A percentile compares a stretch with the other conserved stretches of the same genome.
Evolutionary conservation across 2,113 vertebrate genomes (phyloP).

Genomic region (Aviceda subcristata): DNA sequence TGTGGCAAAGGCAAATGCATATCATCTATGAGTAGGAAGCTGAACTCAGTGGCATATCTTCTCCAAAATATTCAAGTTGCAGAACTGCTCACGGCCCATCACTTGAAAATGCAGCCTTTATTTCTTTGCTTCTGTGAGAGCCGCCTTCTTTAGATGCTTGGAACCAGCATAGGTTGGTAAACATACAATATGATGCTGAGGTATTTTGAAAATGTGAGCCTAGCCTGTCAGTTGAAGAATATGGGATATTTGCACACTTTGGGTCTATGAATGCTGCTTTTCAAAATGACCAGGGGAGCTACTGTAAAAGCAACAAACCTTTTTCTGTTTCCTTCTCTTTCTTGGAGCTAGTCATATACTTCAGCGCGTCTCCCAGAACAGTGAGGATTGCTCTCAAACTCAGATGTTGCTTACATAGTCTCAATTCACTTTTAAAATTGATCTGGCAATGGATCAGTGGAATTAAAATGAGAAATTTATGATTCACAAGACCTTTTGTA

Average conservation of each 20-base stretch:
- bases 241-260: not conserved
- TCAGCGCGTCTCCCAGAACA: not conserved
- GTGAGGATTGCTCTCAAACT: not conserved
- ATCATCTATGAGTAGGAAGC: not conserved
- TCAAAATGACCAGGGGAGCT: not conserved
- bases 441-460: not conserved
- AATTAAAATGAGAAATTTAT: slow-evolving; percentile 30
- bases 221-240: not conserved
- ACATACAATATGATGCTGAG: not conserved
- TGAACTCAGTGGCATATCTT: not conserved
- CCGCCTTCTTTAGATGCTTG: not conserved
- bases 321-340: not conserved
- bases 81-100: not conserved
- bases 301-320: not conserved
- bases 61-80: not conserved
- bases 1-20: not conserved
- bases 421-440: slow-evolving; percentile 28
- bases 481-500: slow-evolving; percentile 34
- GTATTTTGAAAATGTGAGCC: not conserved
- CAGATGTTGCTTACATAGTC: not conserved
- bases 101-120: not conserved
- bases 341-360: not conserved
- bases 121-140: not conserved
- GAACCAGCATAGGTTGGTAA: not conserved
- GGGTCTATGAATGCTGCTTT: not conserved